Evolutionary conservation across 2,113 vertebrate genomes (phyloP), one percentile per base, ranked within the genome.

Genomic region (Muscicapa adusta): DNA sequence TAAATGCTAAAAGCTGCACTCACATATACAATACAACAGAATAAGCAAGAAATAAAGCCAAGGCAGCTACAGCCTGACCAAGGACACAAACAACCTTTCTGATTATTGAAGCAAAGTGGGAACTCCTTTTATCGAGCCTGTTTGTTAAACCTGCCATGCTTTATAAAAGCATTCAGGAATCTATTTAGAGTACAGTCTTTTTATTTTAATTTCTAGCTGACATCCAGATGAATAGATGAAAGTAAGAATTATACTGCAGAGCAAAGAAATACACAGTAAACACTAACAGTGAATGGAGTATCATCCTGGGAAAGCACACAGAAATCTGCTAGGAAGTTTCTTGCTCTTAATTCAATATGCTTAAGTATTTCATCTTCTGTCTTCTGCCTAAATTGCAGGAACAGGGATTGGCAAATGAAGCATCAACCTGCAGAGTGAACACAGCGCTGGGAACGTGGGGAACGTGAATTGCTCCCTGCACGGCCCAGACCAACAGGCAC

Each of bases 141-240:
- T 93, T 98, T 95, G 67, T 94, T 95, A 97, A 94, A 96, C 60
- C 87, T 97, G 93, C 88, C 87, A 84, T 66, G 65, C 72, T 96
- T 94, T 90, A 87, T 68, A 96, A 94, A 29, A 94, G 81, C 85
- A 84, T 79, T 93, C 91, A 80, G 67, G 72, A 96, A 96, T 84
- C 88, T 84, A 95, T 93, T 94, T 91, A 77, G 68, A 94, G 71
- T 42, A 82, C 38, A 93, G 93, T 42, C 74, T 93, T 87, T 97
- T 96, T 84, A 95, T 93, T 97, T 97, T 96, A 96, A 96, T 96
- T 95, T 97, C 88, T 95, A 94, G 63, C 66, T 88, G 85, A 65
- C 82, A 60, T 29, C 47, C 77, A 92, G 80, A 95, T 88, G 87
- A 97, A 96, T 73, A 97, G 80, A 91, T n/a, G 23, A 93, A 91